Evolutionary conservation across 2,113 vertebrate genomes (phyloP).

Genomic region (Brachionichthys hirsutus): DNA sequence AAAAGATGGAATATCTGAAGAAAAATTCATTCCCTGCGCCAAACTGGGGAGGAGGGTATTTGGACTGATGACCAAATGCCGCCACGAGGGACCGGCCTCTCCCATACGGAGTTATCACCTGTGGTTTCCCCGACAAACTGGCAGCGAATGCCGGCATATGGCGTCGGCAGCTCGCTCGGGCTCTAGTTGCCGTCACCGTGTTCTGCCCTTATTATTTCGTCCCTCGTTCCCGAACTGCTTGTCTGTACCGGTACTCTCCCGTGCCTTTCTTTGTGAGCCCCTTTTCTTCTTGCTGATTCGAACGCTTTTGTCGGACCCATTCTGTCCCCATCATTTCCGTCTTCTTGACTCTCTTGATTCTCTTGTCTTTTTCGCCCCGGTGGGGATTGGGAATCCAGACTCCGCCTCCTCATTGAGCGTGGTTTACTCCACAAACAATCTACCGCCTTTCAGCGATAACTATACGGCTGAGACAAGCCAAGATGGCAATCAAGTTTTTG

Average conservation of each 20-base stretch:
- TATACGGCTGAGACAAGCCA: slow-evolving; percentile 43
- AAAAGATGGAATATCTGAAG: slow-evolving; percentile 41
- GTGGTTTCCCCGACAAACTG: slow-evolving; percentile 70
- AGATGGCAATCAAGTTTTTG: slow-evolving; percentile 63
- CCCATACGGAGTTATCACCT: slow-evolving; percentile 79
- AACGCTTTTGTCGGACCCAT: slow-evolving; percentile 1
- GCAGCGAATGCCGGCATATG: slow-evolving; percentile 72
- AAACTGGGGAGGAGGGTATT: slow-evolving; percentile 24
- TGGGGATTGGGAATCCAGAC: slow-evolving; percentile 3
- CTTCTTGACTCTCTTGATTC: slow-evolving; percentile 19
- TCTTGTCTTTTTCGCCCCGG: slow-evolving; percentile 14
- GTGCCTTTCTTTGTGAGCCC: slow-evolving; percentile 23
- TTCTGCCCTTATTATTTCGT: slow-evolving; percentile 31
- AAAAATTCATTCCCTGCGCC: slow-evolving; percentile 7
- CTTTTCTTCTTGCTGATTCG: slow-evolving; percentile 10
- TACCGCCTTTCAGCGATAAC: slow-evolving; percentile 69
- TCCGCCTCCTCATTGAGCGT: slow-evolving; percentile 19
- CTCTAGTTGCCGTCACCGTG: slow-evolving; percentile 26
- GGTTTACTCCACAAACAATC: slow-evolving; percentile 53
- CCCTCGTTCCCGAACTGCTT: slow-evolving; percentile 20
- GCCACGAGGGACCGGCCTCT: slow-evolving; percentile 41
- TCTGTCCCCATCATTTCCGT: slow-evolving; percentile 22
- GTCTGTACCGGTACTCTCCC: slow-evolving; percentile 11
- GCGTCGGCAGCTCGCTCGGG: slow-evolving; percentile 42
- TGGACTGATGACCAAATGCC: slow-evolving; percentile 36